These are phyloP conservation scores for Dendrocincla fuliginosa DNA, from an alignment of 2,797 vertebrate species.

Conservation along the genomic window DNA sequence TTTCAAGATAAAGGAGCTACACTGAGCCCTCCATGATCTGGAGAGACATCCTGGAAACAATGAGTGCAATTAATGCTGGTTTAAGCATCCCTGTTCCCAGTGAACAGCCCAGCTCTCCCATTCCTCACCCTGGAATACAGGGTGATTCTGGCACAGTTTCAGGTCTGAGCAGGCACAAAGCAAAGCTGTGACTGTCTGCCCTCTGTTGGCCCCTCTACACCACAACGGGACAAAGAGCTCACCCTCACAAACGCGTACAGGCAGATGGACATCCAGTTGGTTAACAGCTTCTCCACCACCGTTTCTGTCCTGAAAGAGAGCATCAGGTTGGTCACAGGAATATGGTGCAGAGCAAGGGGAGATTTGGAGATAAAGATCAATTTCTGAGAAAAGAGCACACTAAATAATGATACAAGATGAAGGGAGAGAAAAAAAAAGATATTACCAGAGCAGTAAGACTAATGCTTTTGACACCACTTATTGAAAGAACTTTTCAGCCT, in stretches of 20 bases:
- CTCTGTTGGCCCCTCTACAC: neutral
- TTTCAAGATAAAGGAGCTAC: neutral
- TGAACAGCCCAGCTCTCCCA: neutral
- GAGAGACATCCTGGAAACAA: neutral
- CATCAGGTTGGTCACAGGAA: neutral
- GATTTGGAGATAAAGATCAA: neutral
- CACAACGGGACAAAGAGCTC: neutral
- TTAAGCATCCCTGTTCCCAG: neutral
- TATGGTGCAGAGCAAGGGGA: neutral
- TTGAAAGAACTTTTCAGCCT: neutral
- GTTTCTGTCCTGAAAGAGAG: conserved; percentile 89
- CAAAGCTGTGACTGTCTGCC: neutral
- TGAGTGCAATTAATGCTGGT: neutral
- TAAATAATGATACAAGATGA: neutral
- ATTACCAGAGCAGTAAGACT: neutral
- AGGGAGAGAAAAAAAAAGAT: neutral
- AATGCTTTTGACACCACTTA: neutral
- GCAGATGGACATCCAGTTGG: conserved; percentile 99
- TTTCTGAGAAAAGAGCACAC: neutral
- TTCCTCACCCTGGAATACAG: neutral
- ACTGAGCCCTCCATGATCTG: neutral
- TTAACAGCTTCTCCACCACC: conserved; percentile 96
- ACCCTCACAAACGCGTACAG: conserved; percentile 94
- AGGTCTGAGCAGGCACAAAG: neutral
- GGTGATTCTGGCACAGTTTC: neutral